These are phyloP conservation scores for Colistium nudipinnis DNA, from an alignment of 2,113 vertebrate species.

Conservation along the genomic window DNA sequence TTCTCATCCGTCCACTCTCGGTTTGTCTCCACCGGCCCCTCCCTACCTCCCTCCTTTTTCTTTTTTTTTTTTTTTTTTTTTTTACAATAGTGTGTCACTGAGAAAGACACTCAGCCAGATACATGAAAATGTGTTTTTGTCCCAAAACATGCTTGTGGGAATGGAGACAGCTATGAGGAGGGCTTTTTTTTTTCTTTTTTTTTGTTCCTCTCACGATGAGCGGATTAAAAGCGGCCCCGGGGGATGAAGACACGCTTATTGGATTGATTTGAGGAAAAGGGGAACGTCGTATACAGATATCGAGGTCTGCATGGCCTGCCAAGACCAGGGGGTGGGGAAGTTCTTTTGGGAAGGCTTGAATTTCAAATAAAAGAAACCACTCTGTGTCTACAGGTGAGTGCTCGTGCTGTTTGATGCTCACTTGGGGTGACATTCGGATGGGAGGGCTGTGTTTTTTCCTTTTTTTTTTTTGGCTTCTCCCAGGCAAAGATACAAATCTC, in stretches of 20 bases:
- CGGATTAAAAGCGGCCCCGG: slow-evolving; percentile 57
- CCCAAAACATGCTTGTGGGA: slow-evolving; percentile 50
- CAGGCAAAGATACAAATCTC: slow-evolving; percentile 70
- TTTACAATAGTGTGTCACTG: slow-evolving; percentile 29
- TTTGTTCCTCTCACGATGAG: slow-evolving; percentile 57
- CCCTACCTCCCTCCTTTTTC: slow-evolving; percentile 14
- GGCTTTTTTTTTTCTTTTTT: slow-evolving; percentile 16
- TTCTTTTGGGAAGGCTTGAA: slow-evolving; percentile 48
- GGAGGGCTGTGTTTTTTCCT: slow-evolving; percentile 42
- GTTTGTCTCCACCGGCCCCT: slow-evolving; percentile 7
- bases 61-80: too few relatives aligned
- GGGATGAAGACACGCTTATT: slow-evolving; percentile 46
- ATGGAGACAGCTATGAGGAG: slow-evolving; percentile 44
- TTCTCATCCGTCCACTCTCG: slow-evolving; percentile 12
- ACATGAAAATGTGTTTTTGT: slow-evolving; percentile 49
- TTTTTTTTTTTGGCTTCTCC: too few relatives aligned
- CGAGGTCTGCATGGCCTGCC: slow-evolving; percentile 43
- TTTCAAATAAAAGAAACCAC: slow-evolving; percentile 63
- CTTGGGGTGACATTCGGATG: slow-evolving; percentile 56
- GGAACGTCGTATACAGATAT: slow-evolving; percentile 59
- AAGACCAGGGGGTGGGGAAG: slow-evolving; percentile 37
- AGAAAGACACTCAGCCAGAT: slow-evolving; percentile 51
- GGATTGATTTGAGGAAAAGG: slow-evolving; percentile 56
- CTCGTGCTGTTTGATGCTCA: slow-evolving; percentile 64
- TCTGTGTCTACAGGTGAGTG: slow-evolving; percentile 61